Base-by-base conservation (phyloP, 1,140 invertebrate genomes). In the Diabrotica undecimpunctata region DNA sequence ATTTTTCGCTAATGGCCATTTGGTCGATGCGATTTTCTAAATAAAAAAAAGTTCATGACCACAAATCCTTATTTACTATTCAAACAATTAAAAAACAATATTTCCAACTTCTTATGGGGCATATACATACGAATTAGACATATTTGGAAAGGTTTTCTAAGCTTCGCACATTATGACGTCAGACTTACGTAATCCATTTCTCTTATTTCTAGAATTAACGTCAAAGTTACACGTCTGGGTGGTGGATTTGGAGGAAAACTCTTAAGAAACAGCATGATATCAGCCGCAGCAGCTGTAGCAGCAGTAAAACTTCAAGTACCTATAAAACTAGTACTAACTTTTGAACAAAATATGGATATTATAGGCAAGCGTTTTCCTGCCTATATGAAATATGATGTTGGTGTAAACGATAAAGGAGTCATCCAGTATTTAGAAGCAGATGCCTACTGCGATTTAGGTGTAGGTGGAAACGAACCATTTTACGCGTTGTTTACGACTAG, bases 181-280 rank as follows among this genome's bases (percentile, higher is more conserved):
- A n/a, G n/a, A n/a, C n/a, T n/a, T n/a, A n/a, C n/a, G n/a, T n/a
- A n/a, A n/a, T n/a, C n/a, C n/a, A n/a, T 25, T 25, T 25, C 4
- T 25, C 25, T 25, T 25, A 25, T 25, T 25, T 62, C 38, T 12
- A 70, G 69, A 66, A 71, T 90, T 36, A 85, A 87, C 60, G 54
- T 89, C 5, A 70, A 76, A 39, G 81, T 88, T 0, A 79, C 83
- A 52, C 78, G 90, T 55, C 57, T 91, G 0, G 91, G 91, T 0
- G 91, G 91, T 36, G 88, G 79, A 5, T 93, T 90, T 66, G 91
- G 87, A 57, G 72, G 74, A 0, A 90, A 89, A 74, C 83, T 88
- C 39, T 79, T 81, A 0, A 76, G 87, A 50, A 72, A 80, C 0
- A 69, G 72, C 3, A 76, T 81, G 6, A 65, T 85, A 4, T 77